A percentile compares a stretch with the other conserved stretches of the same genome.
phyloP scores from a whole-genome alignment of 1,140 invertebrate genomes.

The Magallana angulata region DNA sequence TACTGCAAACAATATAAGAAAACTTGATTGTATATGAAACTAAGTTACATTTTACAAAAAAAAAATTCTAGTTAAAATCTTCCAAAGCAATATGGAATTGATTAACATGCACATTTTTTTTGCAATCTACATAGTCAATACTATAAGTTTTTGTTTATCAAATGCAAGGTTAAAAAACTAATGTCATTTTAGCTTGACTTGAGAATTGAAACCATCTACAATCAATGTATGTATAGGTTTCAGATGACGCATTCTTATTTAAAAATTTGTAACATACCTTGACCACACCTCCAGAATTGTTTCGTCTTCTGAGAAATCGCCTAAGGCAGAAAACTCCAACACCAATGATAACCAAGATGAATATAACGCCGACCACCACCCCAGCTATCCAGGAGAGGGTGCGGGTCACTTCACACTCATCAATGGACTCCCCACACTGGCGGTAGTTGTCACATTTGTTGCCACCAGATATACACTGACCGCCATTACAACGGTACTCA shows the following conservation, averaged over 20 bases:
- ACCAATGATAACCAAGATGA: background rate
- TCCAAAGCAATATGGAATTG: background rate
- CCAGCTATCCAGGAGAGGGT: background rate
- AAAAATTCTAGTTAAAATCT: background rate
- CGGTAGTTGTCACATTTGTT: slow-evolving; percentile 34
- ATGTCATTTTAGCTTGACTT: too few species aligned
- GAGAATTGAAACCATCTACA: too few species aligned
- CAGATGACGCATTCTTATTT: too few species aligned
- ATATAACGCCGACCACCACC: background rate
- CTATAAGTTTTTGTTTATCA: too few species aligned
- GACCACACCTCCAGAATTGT: background rate
- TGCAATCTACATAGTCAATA: too few species aligned
- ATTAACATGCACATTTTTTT: too few species aligned
- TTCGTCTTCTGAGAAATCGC: background rate
- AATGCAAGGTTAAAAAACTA: too few species aligned
- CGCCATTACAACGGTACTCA: slow-evolving; percentile 33
- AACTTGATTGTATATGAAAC: background rate
- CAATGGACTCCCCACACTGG: slow-evolving; percentile 33
- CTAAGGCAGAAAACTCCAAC: background rate
- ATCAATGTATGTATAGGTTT: too few species aligned
- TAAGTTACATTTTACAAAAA: background rate
- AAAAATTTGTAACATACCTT: background rate
- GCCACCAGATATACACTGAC: slow-evolving; percentile 40
- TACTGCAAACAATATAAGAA: background rate
- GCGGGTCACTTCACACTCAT: slow-evolving; percentile 12